Evolutionary conservation across 2,888 invertebrate genomes (phyloP).

Genomic region (Embidobia sp.): DNA sequence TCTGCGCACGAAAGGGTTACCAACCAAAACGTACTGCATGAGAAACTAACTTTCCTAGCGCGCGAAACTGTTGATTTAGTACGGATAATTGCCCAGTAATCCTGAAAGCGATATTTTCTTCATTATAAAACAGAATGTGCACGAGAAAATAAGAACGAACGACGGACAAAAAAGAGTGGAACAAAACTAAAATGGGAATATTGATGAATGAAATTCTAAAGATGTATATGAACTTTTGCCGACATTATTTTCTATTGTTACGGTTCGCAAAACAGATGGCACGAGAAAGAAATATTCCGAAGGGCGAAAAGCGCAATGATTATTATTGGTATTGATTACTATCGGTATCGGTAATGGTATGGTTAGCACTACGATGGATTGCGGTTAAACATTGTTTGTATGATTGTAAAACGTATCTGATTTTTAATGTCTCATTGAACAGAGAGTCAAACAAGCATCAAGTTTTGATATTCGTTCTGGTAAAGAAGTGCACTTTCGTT

Average conservation of each 20-base stretch:
- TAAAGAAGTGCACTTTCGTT: constrained; percentile 9
- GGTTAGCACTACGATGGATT: constrained; percentile 69
- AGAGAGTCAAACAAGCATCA: neutral
- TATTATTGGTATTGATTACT: constrained; percentile 70
- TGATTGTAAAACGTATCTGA: constrained; percentile 77
- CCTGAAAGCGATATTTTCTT: constrained; percentile 64
- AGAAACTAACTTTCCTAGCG: constrained; percentile 55
- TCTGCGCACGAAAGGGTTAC: constrained; percentile 62
- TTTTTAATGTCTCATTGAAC: constrained; percentile 75
- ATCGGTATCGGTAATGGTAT: constrained; percentile 75
- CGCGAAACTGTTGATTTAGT: constrained; percentile 60
- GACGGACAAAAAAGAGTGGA: constrained; percentile 12
- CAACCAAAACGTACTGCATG: constrained; percentile 53
- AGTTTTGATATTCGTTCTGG: constrained; percentile 23
- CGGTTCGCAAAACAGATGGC: constrained; percentile 35
- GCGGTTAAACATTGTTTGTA: constrained; percentile 73
- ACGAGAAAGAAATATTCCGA: constrained; percentile 5
- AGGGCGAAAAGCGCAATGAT: constrained; percentile 63
- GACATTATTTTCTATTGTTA: constrained; percentile 54
- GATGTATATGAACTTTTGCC: constrained; percentile 46
- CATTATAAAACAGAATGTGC: constrained; percentile 43
- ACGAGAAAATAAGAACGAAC: constrained; percentile 33
- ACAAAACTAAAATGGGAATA: constrained; percentile 17
- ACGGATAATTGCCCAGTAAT: constrained; percentile 54
- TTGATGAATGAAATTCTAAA: constrained; percentile 56